Evolutionary conservation across 2,797 vertebrate genomes (phyloP), one percentile per base, ranked within the genome.

Genomic region (Emydoidea blandingii): DNA sequence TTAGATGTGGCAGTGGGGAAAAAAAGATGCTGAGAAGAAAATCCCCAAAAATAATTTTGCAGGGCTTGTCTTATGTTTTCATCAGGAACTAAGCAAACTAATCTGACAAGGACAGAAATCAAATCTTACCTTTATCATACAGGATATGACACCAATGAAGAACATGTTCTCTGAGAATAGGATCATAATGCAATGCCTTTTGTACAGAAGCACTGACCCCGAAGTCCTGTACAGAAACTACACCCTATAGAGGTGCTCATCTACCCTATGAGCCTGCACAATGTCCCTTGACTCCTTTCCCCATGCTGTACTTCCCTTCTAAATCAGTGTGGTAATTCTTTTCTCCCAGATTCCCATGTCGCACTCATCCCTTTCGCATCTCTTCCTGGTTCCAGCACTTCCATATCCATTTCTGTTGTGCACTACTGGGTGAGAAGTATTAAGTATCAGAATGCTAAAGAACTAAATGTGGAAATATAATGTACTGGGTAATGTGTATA

Each of bases 51-150:
- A 96, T 92, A 93, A 86, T 97, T 97, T 98, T 97, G 91, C 94
- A 97, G 95, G 95, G 81, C 92, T 97, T 97, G 97, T 97, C 95
- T 97, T 97, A 95, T 4, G 1, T 97, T 98, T 98, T 95, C 94
- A 96, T 97, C 96, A 93, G 94, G 98, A 97, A 96, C 89, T 82
- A 93, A 95, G 95, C 83, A 96, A 98, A 97, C 96, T 98, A 96
- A 98, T 97, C 94, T 96, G 97, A 97, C 96, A 98, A 97, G 93
- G 93, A 92, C 15, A 37, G 89, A 98, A 98, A 97, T 97, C 94
- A 97, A 97, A 97, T 97, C 97, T 96, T 96, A 86, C 90, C 97
- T 97, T 97, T 96, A 97, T 98, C 98, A 97, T 96, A 88, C 83
- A 81, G 5, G 92, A 95, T 56, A 96, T 89, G 92, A 96, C 94